Conservation (phyloP, 2,888 invertebrate genomes). For the Eilema caniola region DNA sequence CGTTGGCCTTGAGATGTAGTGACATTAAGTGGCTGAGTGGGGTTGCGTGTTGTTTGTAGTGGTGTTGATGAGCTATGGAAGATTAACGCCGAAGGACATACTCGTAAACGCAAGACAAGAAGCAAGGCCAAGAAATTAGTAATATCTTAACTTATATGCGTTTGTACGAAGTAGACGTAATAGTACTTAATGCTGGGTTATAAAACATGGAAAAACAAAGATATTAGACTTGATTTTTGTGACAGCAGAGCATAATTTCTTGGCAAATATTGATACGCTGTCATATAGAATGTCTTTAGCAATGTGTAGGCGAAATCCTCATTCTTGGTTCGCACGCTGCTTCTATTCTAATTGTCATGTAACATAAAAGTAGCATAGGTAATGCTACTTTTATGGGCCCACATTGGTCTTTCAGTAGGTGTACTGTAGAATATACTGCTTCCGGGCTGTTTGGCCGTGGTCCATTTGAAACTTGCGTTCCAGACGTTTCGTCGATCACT, state of each 20-base stretch:
- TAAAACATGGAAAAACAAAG: not conserved
- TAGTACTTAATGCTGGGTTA: not conserved
- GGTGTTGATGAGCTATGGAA: constrained; percentile 21
- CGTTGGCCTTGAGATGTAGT: constrained; percentile 13
- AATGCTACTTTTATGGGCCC: no score
- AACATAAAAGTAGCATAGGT: no score
- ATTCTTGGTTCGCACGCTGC: not conserved
- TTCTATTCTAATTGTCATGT: not conserved
- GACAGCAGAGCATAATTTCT: constrained; percentile 4
- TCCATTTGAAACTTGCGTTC: no score
- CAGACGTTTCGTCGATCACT: no score
- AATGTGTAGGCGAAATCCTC: not conserved
- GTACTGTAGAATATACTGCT: no score
- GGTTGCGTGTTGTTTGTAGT: constrained; percentile 24
- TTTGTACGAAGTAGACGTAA: not conserved
- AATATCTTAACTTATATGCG: constrained; percentile 8
- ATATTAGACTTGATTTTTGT: not conserved
- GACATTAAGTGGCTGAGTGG: constrained; percentile 21
- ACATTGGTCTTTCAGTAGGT: not conserved
- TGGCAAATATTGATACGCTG: constrained; percentile 15
- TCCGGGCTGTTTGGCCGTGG: no score
- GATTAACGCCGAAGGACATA: constrained; percentile 18
- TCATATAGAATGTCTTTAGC: constrained; percentile 2
- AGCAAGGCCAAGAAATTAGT: constrained; percentile 8
- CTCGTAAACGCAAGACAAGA: constrained; percentile 9